Conservation (phyloP, 1,140 invertebrate genomes). For the Nasonia longicornis region DNA sequence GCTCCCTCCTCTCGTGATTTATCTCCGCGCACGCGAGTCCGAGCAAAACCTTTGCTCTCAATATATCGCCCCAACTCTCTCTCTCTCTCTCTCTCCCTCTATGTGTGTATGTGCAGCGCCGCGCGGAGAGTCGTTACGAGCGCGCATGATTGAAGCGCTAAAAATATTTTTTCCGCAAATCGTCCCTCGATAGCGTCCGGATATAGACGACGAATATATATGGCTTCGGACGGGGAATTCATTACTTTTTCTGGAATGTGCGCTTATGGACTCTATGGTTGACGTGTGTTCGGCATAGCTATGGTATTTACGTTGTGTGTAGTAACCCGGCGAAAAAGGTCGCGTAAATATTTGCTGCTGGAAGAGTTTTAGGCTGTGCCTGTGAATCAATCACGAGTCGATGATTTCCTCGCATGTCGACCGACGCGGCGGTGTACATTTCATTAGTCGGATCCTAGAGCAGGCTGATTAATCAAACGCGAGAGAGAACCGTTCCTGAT, state of each 20-base stretch:
- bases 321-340: not conserved
- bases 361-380: no score
- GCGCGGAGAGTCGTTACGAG: conserved; percentile 14
- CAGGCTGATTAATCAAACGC: no score
- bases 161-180: conserved; percentile 27
- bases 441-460: no score
- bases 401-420: no score
- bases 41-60: conserved; percentile 44
- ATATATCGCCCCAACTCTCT: not conserved
- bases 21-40: conserved; percentile 46
- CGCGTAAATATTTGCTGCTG: no score
- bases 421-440: no score
- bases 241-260: not conserved
- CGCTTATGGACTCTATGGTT: no score
- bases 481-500: no score
- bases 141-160: conserved; percentile 16
- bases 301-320: not conserved
- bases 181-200: not conserved
- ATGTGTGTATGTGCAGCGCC: not conserved
- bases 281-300: not conserved
- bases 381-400: no score
- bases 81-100: not conserved
- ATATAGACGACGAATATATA: conserved; percentile 5
- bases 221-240: conserved; percentile 16
- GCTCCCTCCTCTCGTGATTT: conserved; percentile 50